These are phyloP conservation scores for Leptogaster cylindrica DNA, from an alignment of 2,888 invertebrate species.

Conservation along the genomic window DNA sequence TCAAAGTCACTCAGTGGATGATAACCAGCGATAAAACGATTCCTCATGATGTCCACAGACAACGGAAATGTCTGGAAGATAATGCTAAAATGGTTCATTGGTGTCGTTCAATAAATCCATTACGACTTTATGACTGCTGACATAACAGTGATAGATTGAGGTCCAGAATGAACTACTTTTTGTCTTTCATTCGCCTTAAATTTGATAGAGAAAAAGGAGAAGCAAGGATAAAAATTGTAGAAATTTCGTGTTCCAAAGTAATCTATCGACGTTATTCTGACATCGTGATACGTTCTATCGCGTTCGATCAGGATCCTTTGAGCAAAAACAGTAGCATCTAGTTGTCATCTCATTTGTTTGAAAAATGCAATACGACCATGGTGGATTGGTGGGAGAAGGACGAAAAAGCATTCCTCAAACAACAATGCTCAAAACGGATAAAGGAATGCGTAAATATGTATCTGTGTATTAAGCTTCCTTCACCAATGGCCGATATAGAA, in stretches of 20 bases:
- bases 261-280: too few species aligned
- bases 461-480: not conserved
- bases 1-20: constrained; percentile 43
- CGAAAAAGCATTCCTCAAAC: too few species aligned
- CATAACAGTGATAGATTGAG: constrained; percentile 46
- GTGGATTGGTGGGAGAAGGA: too few species aligned
- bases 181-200: not conserved
- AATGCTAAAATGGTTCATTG: constrained; percentile 42
- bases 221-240: not conserved
- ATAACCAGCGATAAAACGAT: constrained; percentile 32
- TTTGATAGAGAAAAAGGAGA: not conserved
- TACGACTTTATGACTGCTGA: constrained; percentile 47
- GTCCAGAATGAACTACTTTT: not conserved
- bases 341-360: too few species aligned
- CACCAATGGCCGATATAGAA: constrained; percentile 7
- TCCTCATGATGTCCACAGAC: constrained; percentile 38
- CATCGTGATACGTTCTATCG: too few species aligned
- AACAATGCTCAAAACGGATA: not conserved
- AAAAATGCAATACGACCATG: too few species aligned
- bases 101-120: constrained; percentile 46
- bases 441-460: too few species aligned
- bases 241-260: too few species aligned
- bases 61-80: constrained; percentile 43
- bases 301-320: too few species aligned
- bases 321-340: too few species aligned